Evolutionary conservation across 2,888 invertebrate species (phyloP).

Genomic region (Sesia bembeciformis): DNA sequence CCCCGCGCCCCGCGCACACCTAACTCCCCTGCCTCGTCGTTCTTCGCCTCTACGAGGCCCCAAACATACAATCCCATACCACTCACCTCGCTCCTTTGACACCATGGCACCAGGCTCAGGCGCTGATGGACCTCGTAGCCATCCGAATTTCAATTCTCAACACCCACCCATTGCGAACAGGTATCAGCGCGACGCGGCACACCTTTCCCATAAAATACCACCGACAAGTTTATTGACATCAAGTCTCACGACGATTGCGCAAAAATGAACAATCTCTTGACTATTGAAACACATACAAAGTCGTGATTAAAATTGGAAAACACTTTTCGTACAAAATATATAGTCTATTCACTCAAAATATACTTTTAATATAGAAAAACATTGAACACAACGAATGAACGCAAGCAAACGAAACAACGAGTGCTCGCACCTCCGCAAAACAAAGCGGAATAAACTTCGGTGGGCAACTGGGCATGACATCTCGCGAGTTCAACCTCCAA

Average conservation of each 20-base stretch:
- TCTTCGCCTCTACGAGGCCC: slow-evolving; percentile 16
- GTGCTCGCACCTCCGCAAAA: slow-evolving; percentile 71
- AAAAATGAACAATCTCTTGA: slow-evolving; percentile 40
- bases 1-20: slow-evolving; percentile 28
- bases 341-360: slow-evolving; percentile 52
- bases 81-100: slow-evolving; percentile 55
- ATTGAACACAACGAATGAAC: slow-evolving; percentile 49
- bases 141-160: slow-evolving; percentile 30
- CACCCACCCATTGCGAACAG: slow-evolving; percentile 57
- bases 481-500: slow-evolving; percentile 31
- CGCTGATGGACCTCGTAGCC: slow-evolving; percentile 31
- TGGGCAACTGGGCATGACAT: slow-evolving; percentile 20
- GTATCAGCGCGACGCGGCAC: slow-evolving; percentile 64
- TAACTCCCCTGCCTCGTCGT: slow-evolving; percentile 26
- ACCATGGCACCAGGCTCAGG: slow-evolving; percentile 40
- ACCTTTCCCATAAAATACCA: slow-evolving; percentile 73
- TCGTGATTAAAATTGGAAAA: slow-evolving; percentile 31
- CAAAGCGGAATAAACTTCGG: slow-evolving; percentile 61
- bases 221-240: slow-evolving; percentile 74
- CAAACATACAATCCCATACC: slow-evolving; percentile 19
- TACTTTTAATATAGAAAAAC: slow-evolving; percentile 50
- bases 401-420: slow-evolving; percentile 25
- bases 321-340: slow-evolving; percentile 37
- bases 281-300: slow-evolving; percentile 43
- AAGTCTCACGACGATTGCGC: slow-evolving; percentile 61